phyloP scores from a whole-genome alignment of 1,140 invertebrate species.

The Drosophila leontia region DNA sequence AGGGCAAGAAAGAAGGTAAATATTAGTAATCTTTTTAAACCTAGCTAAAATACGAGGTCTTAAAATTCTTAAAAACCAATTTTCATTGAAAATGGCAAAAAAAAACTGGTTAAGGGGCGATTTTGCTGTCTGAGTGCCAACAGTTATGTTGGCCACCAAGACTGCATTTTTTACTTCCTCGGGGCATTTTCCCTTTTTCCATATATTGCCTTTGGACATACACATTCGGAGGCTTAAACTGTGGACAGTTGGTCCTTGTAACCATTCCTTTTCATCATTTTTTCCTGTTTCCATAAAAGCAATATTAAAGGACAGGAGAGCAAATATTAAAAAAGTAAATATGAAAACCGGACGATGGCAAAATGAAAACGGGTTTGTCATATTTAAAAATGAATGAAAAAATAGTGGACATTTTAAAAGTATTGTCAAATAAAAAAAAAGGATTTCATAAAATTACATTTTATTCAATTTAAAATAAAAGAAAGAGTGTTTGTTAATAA shows the following conservation, averaged over 20 bases:
- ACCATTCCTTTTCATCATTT: neutral
- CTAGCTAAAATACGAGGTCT: too few relatives aligned
- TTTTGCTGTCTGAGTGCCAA: slow-evolving; percentile 22
- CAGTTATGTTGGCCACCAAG: neutral
- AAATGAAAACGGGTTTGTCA: neutral
- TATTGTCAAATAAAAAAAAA: neutral
- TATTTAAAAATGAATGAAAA: neutral
- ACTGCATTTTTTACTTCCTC: neutral
- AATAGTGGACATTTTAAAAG: neutral
- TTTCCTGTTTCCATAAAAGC: slow-evolving; percentile 13
- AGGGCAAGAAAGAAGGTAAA: too few relatives aligned
- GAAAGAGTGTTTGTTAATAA: neutral
- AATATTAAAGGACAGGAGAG: slow-evolving; percentile 40
- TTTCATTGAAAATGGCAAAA: too few relatives aligned
- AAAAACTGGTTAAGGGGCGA: neutral
- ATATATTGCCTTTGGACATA: slow-evolving; percentile 3
- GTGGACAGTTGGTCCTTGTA: slow-evolving; percentile 2
- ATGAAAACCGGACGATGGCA: slow-evolving; percentile 4
- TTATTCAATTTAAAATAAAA: neutral
- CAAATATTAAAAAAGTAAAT: slow-evolving; percentile 42
- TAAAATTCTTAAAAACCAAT: neutral
- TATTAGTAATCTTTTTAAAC: too few relatives aligned
- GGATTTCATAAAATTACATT: neutral
- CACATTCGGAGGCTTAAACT: slow-evolving; percentile 13
- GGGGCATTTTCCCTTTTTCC: neutral